phyloP scores from a whole-genome alignment of 2,888 invertebrate species.

The Mystacides longicornis region DNA sequence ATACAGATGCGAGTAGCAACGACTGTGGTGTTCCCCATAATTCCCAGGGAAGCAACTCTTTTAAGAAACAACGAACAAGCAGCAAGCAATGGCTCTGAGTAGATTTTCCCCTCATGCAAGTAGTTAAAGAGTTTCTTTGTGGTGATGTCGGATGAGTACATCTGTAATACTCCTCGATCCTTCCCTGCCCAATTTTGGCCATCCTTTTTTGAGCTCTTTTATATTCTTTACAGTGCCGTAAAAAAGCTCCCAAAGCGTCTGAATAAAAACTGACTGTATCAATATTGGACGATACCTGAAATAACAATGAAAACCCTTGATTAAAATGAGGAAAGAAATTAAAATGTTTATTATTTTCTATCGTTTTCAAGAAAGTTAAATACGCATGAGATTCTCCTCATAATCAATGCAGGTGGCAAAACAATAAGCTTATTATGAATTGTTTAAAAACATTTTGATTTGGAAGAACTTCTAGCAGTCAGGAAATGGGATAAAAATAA shows the following conservation, averaged over 20 bases:
- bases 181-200: conserved; percentile 39
- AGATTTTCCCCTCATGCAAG: conserved; percentile 35
- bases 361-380: no score
- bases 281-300: conserved; percentile 42
- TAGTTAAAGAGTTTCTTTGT: conserved; percentile 34
- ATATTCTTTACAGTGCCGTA: conserved; percentile 58
- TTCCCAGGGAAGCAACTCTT: conserved; percentile 60
- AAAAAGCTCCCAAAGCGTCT: conserved; percentile 46
- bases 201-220: conserved; percentile 52
- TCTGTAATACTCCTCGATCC: conserved; percentile 47
- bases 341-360: no score
- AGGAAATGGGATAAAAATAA: no score
- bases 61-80: conserved; percentile 50
- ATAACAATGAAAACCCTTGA: no score
- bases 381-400: no score
- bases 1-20: conserved; percentile 52
- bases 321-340: no score
- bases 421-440: no score
- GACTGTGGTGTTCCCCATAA: conserved; percentile 60
- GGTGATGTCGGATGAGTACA: conserved; percentile 37
- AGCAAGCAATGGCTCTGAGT: conserved; percentile 53
- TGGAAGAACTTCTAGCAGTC: no score
- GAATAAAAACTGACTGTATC: conserved; percentile 43
- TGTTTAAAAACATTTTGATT: no score
- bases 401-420: no score